phyloP scores from a whole-genome alignment of 2,888 invertebrate species.

The Drosophila silvestris region DNA sequence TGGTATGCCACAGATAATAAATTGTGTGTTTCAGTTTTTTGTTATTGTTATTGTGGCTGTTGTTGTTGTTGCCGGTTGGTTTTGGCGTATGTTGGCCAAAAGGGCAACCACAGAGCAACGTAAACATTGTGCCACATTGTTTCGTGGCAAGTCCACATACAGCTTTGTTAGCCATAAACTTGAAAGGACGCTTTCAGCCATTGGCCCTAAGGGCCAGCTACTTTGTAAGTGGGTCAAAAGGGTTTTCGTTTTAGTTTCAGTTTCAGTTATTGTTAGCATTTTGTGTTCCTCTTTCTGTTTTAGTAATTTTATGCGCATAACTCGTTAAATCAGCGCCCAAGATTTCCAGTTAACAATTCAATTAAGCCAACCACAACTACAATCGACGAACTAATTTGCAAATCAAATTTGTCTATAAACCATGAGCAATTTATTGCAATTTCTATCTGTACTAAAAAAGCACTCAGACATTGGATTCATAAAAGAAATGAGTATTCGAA shows the following conservation, averaged over 20 bases:
- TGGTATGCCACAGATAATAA: slow-evolving; percentile 52
- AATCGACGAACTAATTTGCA: slow-evolving; percentile 14
- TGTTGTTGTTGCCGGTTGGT: slow-evolving; percentile 30
- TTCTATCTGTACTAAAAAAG: background rate
- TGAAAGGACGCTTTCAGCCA: slow-evolving; percentile 24
- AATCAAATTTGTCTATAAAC: slow-evolving; percentile 37
- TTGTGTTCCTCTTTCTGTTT: background rate
- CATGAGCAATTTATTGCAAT: slow-evolving; percentile 21
- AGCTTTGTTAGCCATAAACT: slow-evolving; percentile 72
- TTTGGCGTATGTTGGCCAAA: slow-evolving; percentile 34
- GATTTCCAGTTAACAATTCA: slow-evolving; percentile 61
- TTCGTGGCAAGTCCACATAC: slow-evolving; percentile 42
- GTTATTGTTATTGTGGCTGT: slow-evolving; percentile 9
- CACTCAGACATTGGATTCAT: background rate
- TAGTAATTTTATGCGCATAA: slow-evolving; percentile 1
- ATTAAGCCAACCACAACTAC: slow-evolving; percentile 40
- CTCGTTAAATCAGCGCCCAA: slow-evolving; percentile 60
- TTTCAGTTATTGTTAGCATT: slow-evolving; percentile 7
- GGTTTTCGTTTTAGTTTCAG: slow-evolving; percentile 10
- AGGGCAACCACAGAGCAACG: slow-evolving; percentile 37
- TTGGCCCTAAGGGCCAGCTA: slow-evolving; percentile 20
- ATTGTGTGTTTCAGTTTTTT: slow-evolving; percentile 24
- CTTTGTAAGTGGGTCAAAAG: slow-evolving; percentile 62
- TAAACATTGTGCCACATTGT: slow-evolving; percentile 69
- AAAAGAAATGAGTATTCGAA: slow-evolving; percentile 65